Conservation (phyloP, 2,113 vertebrate genomes). For the Gymnocephalus cernua region DNA sequence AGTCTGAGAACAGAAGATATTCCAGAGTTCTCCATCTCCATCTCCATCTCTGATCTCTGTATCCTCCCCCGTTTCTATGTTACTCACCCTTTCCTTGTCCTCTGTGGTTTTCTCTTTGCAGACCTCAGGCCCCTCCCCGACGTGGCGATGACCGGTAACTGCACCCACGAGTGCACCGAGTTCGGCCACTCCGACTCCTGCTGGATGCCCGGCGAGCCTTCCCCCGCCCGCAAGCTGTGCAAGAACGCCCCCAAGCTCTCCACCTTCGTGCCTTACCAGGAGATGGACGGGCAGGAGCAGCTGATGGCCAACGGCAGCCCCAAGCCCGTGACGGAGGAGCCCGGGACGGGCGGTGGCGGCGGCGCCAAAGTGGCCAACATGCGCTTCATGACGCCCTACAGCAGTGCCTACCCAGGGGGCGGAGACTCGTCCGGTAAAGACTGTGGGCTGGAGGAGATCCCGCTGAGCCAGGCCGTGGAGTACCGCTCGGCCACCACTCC, state of each 20-base stretch:
- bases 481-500: conserved; percentile 92
- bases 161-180: conserved; percentile 96
- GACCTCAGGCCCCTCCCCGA: conserved; percentile 97
- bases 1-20: background rate
- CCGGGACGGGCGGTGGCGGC: conserved; percentile 79
- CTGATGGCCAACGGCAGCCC: conserved; percentile 93
- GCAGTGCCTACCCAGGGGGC: conserved; percentile 96
- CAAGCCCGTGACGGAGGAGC: conserved; percentile 92
- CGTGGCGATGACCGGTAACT: conserved; percentile 98
- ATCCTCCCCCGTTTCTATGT: background rate
- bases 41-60: background rate
- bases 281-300: conserved; percentile 94
- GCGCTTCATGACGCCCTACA: conserved; percentile 97
- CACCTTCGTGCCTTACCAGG: conserved; percentile 99
- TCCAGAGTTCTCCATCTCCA: background rate
- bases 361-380: conserved; percentile 95
- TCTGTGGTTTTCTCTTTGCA: conserved; percentile 57
- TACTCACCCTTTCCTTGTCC: conserved; percentile 1
- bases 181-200: conserved; percentile 98
- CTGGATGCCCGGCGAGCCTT: conserved; percentile 98
- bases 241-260: conserved; percentile 95
- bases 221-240: conserved; percentile 90
- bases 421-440: conserved; percentile 94
- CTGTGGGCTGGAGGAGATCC: conserved; percentile 96
- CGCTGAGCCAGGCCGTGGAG: conserved; percentile 96